Percentiles rank a stretch among this genome's conserved stretches.
phyloP scores from a whole-genome alignment of 2,888 invertebrate species.

The Drosophila quinaria region DNA sequence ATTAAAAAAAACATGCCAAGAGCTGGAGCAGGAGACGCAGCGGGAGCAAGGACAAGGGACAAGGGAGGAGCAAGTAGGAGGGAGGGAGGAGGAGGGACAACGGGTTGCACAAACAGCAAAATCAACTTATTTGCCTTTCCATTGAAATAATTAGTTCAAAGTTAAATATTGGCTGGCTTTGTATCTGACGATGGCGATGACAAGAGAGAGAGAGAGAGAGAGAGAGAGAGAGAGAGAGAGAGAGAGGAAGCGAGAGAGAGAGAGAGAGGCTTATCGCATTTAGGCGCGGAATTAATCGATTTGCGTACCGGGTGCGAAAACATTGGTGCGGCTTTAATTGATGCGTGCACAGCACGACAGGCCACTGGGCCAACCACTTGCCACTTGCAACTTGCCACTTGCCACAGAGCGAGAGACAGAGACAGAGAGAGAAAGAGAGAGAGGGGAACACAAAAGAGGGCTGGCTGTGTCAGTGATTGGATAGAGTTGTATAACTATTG shows the following conservation, averaged over 20 bases:
- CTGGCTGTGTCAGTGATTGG: constrained; percentile 44
- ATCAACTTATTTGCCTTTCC: constrained; percentile 82
- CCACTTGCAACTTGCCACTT: constrained; percentile 9
- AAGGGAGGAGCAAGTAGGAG: neutral
- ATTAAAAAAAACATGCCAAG: constrained; percentile 80
- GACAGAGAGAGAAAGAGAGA: neutral
- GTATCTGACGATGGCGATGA: constrained; percentile 19
- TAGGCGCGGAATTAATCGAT: constrained; percentile 80
- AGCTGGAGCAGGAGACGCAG: constrained; percentile 1
- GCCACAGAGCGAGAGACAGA: neutral
- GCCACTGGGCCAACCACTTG: constrained; percentile 13
- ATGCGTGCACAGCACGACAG: constrained; percentile 76
- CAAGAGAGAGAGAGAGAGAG: constrained; percentile 5
- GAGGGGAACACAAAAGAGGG: neutral
- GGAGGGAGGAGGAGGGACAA: neutral
- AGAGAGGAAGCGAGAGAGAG: neutral
- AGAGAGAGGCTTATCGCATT: constrained; percentile 71
- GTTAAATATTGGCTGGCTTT: constrained; percentile 79
- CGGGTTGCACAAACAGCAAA: constrained; percentile 51
- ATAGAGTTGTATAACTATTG: constrained; percentile 62
- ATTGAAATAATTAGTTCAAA: constrained; percentile 84
- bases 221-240: neutral
- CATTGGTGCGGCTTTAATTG: constrained; percentile 84
- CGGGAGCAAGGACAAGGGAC: neutral
- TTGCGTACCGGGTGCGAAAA: constrained; percentile 84